Percentiles rank a stretch among this genome's conserved stretches.
These are phyloP conservation scores for Poecilia velifera DNA, from an alignment of 2,797 vertebrate species.

Conservation along the genomic window DNA sequence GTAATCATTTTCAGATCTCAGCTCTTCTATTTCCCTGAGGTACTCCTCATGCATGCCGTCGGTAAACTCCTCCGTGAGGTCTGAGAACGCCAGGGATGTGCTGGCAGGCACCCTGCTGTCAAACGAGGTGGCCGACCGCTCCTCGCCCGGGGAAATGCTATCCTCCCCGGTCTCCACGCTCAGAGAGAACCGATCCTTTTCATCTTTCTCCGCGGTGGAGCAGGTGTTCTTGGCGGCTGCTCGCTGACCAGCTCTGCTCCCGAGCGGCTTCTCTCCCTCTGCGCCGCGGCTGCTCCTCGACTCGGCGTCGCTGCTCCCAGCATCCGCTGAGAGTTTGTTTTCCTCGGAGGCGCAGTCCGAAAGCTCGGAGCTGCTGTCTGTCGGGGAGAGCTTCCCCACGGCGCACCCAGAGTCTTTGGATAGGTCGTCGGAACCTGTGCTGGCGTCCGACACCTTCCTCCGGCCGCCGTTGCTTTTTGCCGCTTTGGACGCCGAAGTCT, in stretches of 20 bases:
- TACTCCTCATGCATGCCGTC: constrained; percentile 90
- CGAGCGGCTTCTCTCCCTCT: constrained; percentile 65
- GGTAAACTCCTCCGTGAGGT: constrained; percentile 95
- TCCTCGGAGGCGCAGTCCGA: constrained; percentile 85
- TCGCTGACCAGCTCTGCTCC: constrained; percentile 53
- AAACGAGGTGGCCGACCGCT: constrained; percentile 87
- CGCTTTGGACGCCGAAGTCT: constrained; percentile 66
- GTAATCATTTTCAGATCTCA: constrained; percentile 97
- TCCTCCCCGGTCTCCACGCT: constrained; percentile 74
- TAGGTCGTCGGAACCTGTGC: constrained; percentile 77
- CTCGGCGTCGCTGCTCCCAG: constrained; percentile 87
- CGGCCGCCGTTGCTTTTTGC: constrained; percentile 65
- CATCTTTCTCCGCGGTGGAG: constrained; percentile 64
- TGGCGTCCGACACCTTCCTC: constrained; percentile 80
- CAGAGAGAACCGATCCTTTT: constrained; percentile 71
- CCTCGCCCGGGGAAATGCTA: constrained; percentile 83
- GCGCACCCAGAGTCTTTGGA: constrained; percentile 82
- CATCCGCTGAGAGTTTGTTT: constrained; percentile 86
- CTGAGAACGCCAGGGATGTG: constrained; percentile 94
- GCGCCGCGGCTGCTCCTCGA: constrained; percentile 78
- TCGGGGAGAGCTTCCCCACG: constrained; percentile 79
- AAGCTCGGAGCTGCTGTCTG: constrained; percentile 91
- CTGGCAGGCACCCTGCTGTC: constrained; percentile 92
- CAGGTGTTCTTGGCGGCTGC: constrained; percentile 47
- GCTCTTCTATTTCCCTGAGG: constrained; percentile 92